Evolutionary conservation across 2,888 invertebrate species (phyloP), one percentile per base, ranked within the genome.

Genomic region (Stenchaetothrips biformis): DNA sequence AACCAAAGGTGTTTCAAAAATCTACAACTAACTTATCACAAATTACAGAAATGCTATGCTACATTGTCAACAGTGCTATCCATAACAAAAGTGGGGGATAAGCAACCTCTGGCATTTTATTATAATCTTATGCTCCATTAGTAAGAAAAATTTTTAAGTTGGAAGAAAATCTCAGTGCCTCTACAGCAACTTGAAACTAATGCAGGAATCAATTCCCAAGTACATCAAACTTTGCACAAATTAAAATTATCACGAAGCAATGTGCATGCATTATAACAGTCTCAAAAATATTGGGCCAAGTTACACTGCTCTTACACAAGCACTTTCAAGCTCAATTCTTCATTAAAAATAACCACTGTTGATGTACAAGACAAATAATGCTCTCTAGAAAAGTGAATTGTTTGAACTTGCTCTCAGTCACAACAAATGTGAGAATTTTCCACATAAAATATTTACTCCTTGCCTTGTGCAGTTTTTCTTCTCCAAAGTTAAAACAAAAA

Each of bases 111-210:
- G 59, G 18, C 59, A 59, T 13, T 59, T 37, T 37, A 37, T 37
- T 59, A 59, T 6, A 59, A 59, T 59, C 18, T 18, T 59, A 59
- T 59, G 59, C 37, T 37, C 37, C 37, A 37, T 37, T 37, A 37
- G 37, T 37, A 37, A 37, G 37, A 2, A 37, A 37, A 37, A 37
- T 2, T 37, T 37, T 37, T 37, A 37, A 37, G 37, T 37, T 4
- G 37, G 37, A 37, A 37, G 37, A 37, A 37, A 37, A 37, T 37
- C 37, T 37, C 37, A 37, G 37, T 21, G 25, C 67, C 16, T 59
- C 59, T 59, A 59, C 59, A 59, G 53, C 80, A 48, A 53, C 78
- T 47, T 79, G 79, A 16, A n/a, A n/a, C 53, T 81, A 37, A 37
- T 37, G 37, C 37, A 37, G 37, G 37, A 37, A 37, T 37, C 37